Evolutionary conservation across 2,888 invertebrate species (phyloP), one percentile per base, ranked within the genome.

Genomic region (Agonopterix subpropinquella): DNA sequence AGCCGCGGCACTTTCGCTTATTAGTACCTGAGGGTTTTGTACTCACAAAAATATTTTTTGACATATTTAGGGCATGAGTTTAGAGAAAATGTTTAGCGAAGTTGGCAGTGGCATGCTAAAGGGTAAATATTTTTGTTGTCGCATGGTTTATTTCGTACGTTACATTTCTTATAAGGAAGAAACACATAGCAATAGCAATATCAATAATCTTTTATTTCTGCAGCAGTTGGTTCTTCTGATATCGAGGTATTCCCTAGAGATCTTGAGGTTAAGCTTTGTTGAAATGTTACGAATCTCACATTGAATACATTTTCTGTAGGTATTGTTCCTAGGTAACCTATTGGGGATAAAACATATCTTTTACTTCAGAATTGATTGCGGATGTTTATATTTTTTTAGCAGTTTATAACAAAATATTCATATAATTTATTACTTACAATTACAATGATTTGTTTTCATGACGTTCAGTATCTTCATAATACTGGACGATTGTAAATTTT

Each of bases 1-100:
- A 59, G 58, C 54, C 50, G 55, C 59, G 62, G 61, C 70, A 73
- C 76, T 77, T 72, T 66, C 62, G 55, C 68, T 75, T 76, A 77
- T 74, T 77, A n/a, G n/a, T n/a, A 70, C 66, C 60, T 63, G 64
- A 56, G 58, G 55, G 57, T 61, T 58, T 60, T 54, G 53, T 55
- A 51, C 49, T 46, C 44, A 41, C 39, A 41, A 45, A 49, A 44
- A 52, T 45, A 50, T 52, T 50, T 39, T 28, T 48, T 37, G 45
- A 13, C 44, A 48, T 47, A 48, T 52, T 48, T 50, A 28, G 10
- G 46, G 43, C 28, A 15, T 39, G 51, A 55, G 51, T 52, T 53
- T 11, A 39, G 13, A 39, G 42, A 36, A 48, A 47, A 49, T 49
- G 51, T 43, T 47, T 44, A 44, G 46, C 49, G 5, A 41, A 28